Percentiles rank a stretch among this genome's conserved stretches.
These are phyloP conservation scores for Heterotis niloticus DNA, from an alignment of 2,113 vertebrate species.

Conservation along the genomic window DNA sequence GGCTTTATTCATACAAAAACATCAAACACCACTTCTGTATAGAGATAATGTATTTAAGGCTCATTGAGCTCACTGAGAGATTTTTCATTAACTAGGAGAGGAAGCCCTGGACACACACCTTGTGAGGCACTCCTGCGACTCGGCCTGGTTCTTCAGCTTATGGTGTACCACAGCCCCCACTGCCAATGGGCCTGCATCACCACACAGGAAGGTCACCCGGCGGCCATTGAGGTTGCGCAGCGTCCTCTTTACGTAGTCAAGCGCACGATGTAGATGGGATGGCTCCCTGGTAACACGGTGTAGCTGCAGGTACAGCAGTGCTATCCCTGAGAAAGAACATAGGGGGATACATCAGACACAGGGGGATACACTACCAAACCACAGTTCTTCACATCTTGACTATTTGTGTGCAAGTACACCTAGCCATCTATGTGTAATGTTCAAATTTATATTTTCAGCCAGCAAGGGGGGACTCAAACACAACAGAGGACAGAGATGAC, in stretches of 20 bases:
- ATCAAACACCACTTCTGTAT: background rate
- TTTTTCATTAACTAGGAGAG: background rate
- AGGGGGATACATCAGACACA: background rate
- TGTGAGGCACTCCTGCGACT: slow-evolving; percentile 81
- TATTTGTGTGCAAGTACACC: too few relatives aligned
- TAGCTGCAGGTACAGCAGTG: slow-evolving; percentile 87
- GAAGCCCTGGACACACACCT: slow-evolving; percentile 60
- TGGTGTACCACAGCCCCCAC: slow-evolving; percentile 89
- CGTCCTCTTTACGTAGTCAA: slow-evolving; percentile 87
- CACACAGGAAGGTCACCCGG: slow-evolving; percentile 89
- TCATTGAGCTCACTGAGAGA: background rate
- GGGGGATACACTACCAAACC: background rate
- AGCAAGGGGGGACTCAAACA: background rate
- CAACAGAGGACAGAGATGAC: background rate
- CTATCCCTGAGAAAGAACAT: slow-evolving; percentile 69
- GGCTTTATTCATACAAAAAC: background rate
- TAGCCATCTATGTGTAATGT: too few relatives aligned
- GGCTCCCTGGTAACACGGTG: slow-evolving; percentile 70
- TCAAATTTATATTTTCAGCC: background rate
- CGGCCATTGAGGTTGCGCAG: slow-evolving; percentile 86
- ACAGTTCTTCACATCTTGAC: too few relatives aligned
- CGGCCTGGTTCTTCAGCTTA: slow-evolving; percentile 71
- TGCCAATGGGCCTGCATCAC: slow-evolving; percentile 87
- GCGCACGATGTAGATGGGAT: slow-evolving; percentile 78
- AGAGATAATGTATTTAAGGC: background rate